Conservation (phyloP, 2,113 vertebrate genomes). For the Callipepla squamata region DNA sequence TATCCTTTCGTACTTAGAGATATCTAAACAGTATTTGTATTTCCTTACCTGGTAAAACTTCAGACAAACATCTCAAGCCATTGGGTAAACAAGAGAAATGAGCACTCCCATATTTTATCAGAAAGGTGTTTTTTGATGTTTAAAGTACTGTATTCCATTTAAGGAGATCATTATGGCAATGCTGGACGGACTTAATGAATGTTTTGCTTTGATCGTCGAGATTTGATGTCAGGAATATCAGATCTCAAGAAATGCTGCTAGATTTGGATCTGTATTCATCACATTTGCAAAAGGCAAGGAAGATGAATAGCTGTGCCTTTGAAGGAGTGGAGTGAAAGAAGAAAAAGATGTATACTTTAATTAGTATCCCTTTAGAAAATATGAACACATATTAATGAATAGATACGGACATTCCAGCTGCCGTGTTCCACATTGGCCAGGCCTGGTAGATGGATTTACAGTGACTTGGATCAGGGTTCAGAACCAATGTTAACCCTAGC, state of each 20-base stretch:
- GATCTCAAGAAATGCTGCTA: background rate
- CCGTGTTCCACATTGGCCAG: background rate
- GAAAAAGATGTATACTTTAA: conserved; percentile 40
- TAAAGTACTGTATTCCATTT: conserved; percentile 46
- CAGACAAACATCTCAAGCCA: background rate
- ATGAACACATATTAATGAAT: background rate
- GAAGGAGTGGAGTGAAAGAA: conserved; percentile 31
- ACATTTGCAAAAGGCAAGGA: conserved; percentile 61
- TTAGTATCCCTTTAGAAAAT: conserved; percentile 25
- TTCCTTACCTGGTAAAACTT: conserved; percentile 10
- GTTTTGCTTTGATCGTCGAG: conserved; percentile 62
- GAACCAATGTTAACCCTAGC: background rate
- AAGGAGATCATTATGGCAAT: conserved; percentile 38
- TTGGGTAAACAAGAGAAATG: conserved; percentile 13
- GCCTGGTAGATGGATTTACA: background rate
- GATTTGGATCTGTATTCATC: conserved; percentile 58
- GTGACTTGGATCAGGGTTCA: background rate
- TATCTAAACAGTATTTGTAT: conserved; percentile 42
- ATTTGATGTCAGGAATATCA: conserved; percentile 51
- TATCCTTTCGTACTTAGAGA: conserved; percentile 44
- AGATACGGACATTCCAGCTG: background rate
- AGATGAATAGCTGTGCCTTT: conserved; percentile 49
- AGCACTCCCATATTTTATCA: background rate
- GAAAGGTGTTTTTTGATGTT: conserved; percentile 39
- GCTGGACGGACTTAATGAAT: conserved; percentile 53